Conservation (phyloP, 2,888 invertebrate species). For the Fissipunctia ypsillon region DNA sequence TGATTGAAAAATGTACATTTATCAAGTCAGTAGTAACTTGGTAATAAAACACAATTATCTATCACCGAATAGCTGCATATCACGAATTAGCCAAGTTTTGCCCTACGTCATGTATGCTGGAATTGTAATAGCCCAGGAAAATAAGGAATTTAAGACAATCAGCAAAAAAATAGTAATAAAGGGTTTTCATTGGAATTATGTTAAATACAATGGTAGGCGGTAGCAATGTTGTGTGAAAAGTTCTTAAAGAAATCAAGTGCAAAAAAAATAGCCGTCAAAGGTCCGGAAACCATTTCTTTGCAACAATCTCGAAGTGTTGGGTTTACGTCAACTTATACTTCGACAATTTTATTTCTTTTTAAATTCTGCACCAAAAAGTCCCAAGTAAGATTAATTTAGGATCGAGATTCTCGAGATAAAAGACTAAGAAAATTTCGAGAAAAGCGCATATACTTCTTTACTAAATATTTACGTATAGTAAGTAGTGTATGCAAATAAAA, state of each 20-base stretch:
- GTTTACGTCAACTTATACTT: not conserved
- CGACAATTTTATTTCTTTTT: not conserved
- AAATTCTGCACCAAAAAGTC: not conserved
- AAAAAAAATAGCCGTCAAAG: not conserved
- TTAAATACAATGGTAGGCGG: not conserved
- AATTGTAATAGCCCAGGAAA: slow-evolving; percentile 1
- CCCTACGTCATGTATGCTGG: slow-evolving; percentile 25
- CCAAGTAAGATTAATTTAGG: not conserved
- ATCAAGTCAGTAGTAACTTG: too few relatives aligned
- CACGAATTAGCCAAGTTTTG: too few relatives aligned
- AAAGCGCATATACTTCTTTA: too few relatives aligned
- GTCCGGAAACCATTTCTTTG: not conserved
- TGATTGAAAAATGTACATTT: too few relatives aligned
- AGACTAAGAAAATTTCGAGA: too few relatives aligned
- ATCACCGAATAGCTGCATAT: too few relatives aligned
- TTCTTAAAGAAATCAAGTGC: too few relatives aligned
- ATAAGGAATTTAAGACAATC: not conserved
- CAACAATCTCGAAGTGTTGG: not conserved
- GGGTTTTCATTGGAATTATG: not conserved
- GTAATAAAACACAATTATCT: too few relatives aligned
- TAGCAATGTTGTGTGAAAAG: not conserved
- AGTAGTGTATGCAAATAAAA: too few relatives aligned
- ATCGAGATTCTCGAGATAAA: too few relatives aligned
- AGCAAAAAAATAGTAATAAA: not conserved
- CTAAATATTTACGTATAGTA: too few relatives aligned